A percentile compares a stretch with the other conserved stretches of the same genome.
Evolutionary conservation across 2,797 vertebrate species (phyloP).

Genomic region (Babyrousa celebensis): DNA sequence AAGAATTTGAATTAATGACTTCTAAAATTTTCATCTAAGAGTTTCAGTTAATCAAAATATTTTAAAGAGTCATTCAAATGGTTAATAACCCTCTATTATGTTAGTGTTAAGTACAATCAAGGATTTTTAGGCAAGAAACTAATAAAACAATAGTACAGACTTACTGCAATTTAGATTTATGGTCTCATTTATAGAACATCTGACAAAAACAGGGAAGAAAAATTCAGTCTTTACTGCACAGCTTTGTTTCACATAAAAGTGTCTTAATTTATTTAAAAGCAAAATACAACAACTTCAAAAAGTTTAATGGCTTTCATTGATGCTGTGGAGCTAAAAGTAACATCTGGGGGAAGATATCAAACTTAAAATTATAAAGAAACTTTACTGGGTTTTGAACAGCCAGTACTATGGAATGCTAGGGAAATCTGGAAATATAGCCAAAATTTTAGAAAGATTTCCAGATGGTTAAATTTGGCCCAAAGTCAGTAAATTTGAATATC

Average conservation of each 20-base stretch:
- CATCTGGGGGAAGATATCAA: neutral
- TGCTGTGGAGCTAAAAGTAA: neutral
- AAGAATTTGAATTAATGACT: neutral
- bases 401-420: neutral
- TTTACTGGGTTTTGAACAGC: neutral
- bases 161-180: slow-evolving; percentile 30
- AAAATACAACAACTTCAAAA: slow-evolving; percentile 34
- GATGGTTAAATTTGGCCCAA: slow-evolving; percentile 31
- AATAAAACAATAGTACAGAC: neutral
- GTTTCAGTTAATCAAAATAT: neutral
- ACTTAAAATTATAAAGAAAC: neutral
- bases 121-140: neutral
- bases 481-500: neutral
- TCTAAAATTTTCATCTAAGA: slow-evolving; percentile 8
- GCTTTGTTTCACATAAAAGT: neutral
- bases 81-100: neutral
- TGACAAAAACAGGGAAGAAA: neutral
- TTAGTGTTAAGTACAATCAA: slow-evolving; percentile 22
- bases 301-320: slow-evolving; percentile 29
- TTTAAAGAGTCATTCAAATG: neutral
- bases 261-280: slow-evolving; percentile 30
- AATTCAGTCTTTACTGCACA: neutral
- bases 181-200: neutral
- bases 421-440: slow-evolving; percentile 20
- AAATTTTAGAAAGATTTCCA: slow-evolving; percentile 52